A percentile compares a stretch with the other conserved stretches of the same genome.
These are phyloP conservation scores for Remorina albescens DNA, from an alignment of 2,797 vertebrate species.

Conservation along the genomic window DNA sequence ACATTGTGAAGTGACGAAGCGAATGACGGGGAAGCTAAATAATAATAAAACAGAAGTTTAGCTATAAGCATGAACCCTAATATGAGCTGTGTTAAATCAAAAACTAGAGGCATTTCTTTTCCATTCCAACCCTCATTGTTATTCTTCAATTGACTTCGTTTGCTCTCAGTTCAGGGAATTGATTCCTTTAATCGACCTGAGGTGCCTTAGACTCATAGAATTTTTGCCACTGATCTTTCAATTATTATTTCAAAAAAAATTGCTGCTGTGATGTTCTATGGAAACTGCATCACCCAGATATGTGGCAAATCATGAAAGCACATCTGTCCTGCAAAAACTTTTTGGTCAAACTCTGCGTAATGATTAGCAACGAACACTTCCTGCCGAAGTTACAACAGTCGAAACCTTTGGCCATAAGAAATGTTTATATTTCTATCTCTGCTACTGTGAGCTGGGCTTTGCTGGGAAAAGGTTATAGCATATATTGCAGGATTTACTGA, in stretches of 20 bases:
- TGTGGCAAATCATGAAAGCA: too few relatives aligned
- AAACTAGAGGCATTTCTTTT: background rate
- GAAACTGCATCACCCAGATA: conserved; percentile 1
- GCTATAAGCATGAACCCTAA: background rate
- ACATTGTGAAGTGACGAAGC: too few relatives aligned
- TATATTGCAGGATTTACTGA: background rate
- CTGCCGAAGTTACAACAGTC: background rate
- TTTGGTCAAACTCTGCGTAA: background rate
- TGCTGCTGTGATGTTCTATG: background rate
- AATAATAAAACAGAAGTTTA: background rate
- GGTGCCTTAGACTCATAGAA: conserved; percentile 9
- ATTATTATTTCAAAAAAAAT: background rate
- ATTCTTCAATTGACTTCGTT: conserved; percentile 10
- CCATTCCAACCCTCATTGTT: background rate
- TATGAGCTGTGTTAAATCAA: background rate
- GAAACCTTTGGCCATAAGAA: background rate
- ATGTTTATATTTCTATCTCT: background rate
- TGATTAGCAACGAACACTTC: too few relatives aligned
- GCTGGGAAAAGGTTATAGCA: too few relatives aligned
- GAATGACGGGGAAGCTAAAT: too few relatives aligned
- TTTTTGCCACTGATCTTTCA: conserved; percentile 10
- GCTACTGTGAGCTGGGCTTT: too few relatives aligned
- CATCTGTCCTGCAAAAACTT: background rate
- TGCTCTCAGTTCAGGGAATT: conserved; percentile 16
- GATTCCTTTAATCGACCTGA: conserved; percentile 7